These are phyloP conservation scores for Andrena haemorrhoa DNA, from an alignment of 2,888 invertebrate genomes.

Conservation along the genomic window DNA sequence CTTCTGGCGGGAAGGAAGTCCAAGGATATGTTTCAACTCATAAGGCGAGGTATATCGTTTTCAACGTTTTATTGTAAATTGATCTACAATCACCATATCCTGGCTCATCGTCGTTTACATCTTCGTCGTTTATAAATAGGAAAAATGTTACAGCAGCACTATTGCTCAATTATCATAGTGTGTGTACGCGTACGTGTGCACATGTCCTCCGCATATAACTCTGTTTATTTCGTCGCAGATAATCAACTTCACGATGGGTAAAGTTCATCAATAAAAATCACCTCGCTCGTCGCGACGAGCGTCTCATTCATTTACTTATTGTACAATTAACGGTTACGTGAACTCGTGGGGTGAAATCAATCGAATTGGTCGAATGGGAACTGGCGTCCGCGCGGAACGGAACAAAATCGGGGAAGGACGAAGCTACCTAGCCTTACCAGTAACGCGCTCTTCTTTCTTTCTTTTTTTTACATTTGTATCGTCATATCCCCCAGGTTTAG, in stretches of 20 bases:
- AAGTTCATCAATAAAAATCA: constrained; percentile 38
- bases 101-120: constrained; percentile 78
- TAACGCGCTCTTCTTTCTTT: constrained; percentile 37
- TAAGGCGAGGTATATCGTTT: constrained; percentile 60
- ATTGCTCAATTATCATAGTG: constrained; percentile 58
- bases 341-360: constrained; percentile 16
- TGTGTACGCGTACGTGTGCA: constrained; percentile 44
- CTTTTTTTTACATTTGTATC: constrained; percentile 50
- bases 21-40: constrained; percentile 62
- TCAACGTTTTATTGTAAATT: constrained; percentile 81
- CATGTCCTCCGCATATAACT: constrained; percentile 41
- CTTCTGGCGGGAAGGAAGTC: constrained; percentile 51
- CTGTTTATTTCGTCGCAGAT: constrained; percentile 32
- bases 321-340: constrained; percentile 37
- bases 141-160: constrained; percentile 75
- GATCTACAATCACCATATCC: constrained; percentile 81
- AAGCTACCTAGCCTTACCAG: constrained; percentile 64
- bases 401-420: constrained; percentile 40
- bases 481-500: constrained; percentile 41
- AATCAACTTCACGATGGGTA: constrained; percentile 10
- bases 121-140: constrained; percentile 79
- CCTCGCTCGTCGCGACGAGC: constrained; percentile 7
- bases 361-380: background rate
- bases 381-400: constrained; percentile 35
- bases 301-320: constrained; percentile 19